Conservation (phyloP, 2,113 vertebrate species). For the Pandion haliaetus region DNA sequence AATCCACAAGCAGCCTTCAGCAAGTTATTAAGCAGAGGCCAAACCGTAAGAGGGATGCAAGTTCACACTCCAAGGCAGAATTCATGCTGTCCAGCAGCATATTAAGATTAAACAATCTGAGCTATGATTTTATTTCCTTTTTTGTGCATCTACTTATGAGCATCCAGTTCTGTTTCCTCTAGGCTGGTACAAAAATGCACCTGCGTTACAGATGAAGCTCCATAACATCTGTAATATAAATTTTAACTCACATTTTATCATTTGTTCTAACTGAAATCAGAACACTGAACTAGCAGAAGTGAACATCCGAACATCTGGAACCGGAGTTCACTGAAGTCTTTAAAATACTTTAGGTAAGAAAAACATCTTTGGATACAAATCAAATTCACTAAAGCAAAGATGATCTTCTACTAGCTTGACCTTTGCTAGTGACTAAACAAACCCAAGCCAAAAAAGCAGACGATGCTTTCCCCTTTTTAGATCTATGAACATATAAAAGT, state of each 20-base stretch:
- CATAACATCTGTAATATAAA: neutral
- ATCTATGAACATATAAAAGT: neutral
- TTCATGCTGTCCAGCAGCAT: neutral
- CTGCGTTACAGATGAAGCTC: neutral
- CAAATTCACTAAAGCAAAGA: neutral
- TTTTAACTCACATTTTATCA: neutral
- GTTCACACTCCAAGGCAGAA: neutral
- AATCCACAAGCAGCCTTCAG: neutral
- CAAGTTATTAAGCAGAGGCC: neutral
- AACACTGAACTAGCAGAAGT: neutral
- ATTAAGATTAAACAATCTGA: neutral
- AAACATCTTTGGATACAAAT: neutral
- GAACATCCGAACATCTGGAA: slow-evolving; percentile 1
- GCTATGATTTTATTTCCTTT: neutral
- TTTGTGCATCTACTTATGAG: neutral
- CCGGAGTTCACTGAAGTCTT: neutral
- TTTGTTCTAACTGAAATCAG: neutral
- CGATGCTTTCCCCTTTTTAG: neutral
- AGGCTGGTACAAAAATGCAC: neutral
- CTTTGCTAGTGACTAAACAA: neutral
- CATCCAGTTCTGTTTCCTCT: neutral
- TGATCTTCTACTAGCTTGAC: neutral
- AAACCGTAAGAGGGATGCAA: neutral
- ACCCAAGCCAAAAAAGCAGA: neutral
- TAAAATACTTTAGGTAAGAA: neutral